phyloP scores from a whole-genome alignment of 2,888 invertebrate species.

The Antheraea yamamai region DNA sequence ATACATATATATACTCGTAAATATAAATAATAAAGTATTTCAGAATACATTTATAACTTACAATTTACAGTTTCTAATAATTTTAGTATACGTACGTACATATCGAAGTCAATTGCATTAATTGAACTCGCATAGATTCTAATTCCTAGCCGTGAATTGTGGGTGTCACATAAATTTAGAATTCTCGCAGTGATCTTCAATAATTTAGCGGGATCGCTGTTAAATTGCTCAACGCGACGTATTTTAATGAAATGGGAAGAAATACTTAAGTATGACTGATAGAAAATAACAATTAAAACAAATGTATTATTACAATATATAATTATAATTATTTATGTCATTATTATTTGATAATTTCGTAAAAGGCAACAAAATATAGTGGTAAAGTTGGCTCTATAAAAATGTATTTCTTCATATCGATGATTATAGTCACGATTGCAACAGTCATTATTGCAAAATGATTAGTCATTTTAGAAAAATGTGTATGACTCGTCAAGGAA shows the following conservation, averaged over 20 bases:
- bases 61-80: neutral
- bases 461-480: neutral
- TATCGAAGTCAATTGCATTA: neutral
- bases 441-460: neutral
- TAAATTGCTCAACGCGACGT: neutral
- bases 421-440: neutral
- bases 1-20: neutral
- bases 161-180: slow-evolving; percentile 18
- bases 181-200: slow-evolving; percentile 29
- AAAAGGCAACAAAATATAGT: neutral
- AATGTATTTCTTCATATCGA: neutral
- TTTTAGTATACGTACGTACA: neutral
- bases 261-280: neutral
- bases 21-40: neutral
- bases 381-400: neutral
- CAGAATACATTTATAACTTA: neutral
- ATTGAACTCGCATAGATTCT: neutral
- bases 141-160: slow-evolving; percentile 4
- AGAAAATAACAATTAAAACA: neutral
- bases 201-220: slow-evolving; percentile 29
- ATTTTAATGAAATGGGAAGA: neutral
- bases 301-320: neutral
- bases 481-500: neutral
- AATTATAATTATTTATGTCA: neutral
- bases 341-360: neutral